Percentiles rank a stretch among this genome's conserved stretches.
phyloP scores from a whole-genome alignment of 1,140 invertebrate genomes.

The Drosophila erecta region DNA sequence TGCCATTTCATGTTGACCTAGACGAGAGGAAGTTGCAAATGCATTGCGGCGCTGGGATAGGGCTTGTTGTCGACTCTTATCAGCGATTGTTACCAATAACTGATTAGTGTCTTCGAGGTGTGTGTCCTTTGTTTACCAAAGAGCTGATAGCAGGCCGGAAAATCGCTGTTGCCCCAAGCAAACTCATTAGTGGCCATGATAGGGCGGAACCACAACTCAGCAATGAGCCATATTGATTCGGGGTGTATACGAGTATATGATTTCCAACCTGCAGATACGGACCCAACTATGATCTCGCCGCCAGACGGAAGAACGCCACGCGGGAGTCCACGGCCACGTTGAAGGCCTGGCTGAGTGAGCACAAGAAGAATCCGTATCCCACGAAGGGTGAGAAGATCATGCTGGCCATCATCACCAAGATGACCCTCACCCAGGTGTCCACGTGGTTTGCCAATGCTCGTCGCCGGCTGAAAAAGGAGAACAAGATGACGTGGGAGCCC shows the following conservation, averaged over 20 bases:
- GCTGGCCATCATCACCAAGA: conserved; percentile 97
- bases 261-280: conserved; percentile 90
- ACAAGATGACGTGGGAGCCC: conserved; percentile 98
- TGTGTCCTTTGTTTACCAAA: conserved; percentile 21
- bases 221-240: conserved; percentile 23
- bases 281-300: conserved; percentile 96
- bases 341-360: conserved; percentile 98
- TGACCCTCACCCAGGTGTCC: conserved; percentile 97
- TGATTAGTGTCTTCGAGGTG: conserved; percentile 37
- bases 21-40: conserved; percentile 71
- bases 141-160: conserved; percentile 30
- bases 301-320: conserved; percentile 98
- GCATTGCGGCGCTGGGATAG: conserved; percentile 36
- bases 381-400: conserved; percentile 98
- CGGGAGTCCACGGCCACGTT: conserved; percentile 97
- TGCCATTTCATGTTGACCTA: conserved; percentile 44
- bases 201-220: neutral
- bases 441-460: conserved; percentile 98
- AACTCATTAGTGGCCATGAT: conserved; percentile 38
- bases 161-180: conserved; percentile 13
- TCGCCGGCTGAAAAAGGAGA: conserved; percentile 96
- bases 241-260: conserved; percentile 9
- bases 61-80: too few species aligned
- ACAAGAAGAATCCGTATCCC: conserved; percentile 98
- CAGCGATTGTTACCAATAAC: conserved; percentile 23